phyloP scores from a whole-genome alignment of 2,797 vertebrate species.

The Synanceia verrucosa region DNA sequence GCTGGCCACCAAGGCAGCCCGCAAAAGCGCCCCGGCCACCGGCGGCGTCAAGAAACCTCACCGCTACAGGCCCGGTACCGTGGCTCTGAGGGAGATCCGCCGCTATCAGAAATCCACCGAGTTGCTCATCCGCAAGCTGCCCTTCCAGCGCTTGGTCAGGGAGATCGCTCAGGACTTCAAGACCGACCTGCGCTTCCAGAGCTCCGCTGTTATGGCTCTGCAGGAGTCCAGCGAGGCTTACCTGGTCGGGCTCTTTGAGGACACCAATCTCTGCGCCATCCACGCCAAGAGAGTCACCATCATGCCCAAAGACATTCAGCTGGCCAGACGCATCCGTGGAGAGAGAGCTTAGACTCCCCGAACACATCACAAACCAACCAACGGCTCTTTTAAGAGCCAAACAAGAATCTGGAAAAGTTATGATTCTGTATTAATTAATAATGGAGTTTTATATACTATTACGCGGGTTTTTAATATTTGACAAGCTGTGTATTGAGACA shows the following conservation, averaged over 20 bases:
- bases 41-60: constrained; percentile 24
- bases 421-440: no score
- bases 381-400: constrained; percentile 20
- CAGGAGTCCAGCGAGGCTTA: constrained; percentile 46
- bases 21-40: constrained; percentile 16
- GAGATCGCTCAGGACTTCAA: constrained; percentile 46
- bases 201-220: constrained; percentile 35
- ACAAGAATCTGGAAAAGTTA: no score
- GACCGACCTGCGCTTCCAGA: constrained; percentile 48
- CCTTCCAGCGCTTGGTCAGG: constrained; percentile 37
- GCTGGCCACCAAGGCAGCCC: constrained; percentile 18
- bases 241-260: constrained; percentile 39
- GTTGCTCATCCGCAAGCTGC: constrained; percentile 42
- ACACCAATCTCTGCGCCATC: constrained; percentile 30
- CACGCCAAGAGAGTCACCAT: constrained; percentile 45
- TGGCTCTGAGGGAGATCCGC: constrained; percentile 30
- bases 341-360: background rate
- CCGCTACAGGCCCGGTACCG: constrained; percentile 30
- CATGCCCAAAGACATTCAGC: constrained; percentile 78
- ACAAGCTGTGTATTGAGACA: no score
- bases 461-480: no score
- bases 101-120: constrained; percentile 39
- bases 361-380: background rate
- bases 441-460: no score
- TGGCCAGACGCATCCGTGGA: constrained; percentile 79